Evolutionary conservation across 1,140 invertebrate genomes (phyloP).

Genomic region (Drosophila sechellia): DNA sequence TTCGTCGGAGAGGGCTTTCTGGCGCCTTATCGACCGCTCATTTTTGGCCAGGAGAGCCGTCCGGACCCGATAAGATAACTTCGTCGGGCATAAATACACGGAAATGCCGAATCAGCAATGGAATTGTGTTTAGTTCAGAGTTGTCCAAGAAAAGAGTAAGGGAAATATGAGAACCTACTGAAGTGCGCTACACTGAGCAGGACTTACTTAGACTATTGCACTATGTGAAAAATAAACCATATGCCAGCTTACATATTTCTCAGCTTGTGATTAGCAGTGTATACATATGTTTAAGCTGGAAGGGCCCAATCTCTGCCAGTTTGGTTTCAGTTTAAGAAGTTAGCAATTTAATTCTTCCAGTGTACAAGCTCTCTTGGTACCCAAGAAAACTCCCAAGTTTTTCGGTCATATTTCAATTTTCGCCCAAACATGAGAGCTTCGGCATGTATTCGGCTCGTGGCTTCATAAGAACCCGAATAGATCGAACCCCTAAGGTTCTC

Average conservation of each 20-base stretch:
- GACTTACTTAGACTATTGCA: neutral
- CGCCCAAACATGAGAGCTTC: slow-evolving; percentile 3
- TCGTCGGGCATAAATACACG: slow-evolving; percentile 1
- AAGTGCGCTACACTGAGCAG: neutral
- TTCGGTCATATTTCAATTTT: neutral
- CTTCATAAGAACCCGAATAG: neutral
- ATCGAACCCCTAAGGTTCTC: slow-evolving; percentile 9
- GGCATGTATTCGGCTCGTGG: slow-evolving; percentile 12
- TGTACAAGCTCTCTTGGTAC: slow-evolving; percentile 4
- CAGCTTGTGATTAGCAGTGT: no score
- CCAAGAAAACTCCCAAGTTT: neutral
- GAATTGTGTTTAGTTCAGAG: slow-evolving; percentile 31
- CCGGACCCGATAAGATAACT: slow-evolving; percentile 40
- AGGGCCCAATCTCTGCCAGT: no score
- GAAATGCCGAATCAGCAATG: slow-evolving; percentile 33
- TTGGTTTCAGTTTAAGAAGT: neutral
- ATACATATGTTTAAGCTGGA: no score
- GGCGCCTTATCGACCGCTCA: slow-evolving; percentile 26
- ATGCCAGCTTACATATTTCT: no score
- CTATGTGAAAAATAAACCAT: no score
- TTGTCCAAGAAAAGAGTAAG: slow-evolving; percentile 15
- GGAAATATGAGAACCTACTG: slow-evolving; percentile 8
- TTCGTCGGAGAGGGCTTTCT: slow-evolving; percentile 11
- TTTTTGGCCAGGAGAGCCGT: slow-evolving; percentile 40
- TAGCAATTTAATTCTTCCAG: neutral